Base-by-base conservation (phyloP, 2,797 vertebrate species). In the Erithacus rubecula region DNA sequence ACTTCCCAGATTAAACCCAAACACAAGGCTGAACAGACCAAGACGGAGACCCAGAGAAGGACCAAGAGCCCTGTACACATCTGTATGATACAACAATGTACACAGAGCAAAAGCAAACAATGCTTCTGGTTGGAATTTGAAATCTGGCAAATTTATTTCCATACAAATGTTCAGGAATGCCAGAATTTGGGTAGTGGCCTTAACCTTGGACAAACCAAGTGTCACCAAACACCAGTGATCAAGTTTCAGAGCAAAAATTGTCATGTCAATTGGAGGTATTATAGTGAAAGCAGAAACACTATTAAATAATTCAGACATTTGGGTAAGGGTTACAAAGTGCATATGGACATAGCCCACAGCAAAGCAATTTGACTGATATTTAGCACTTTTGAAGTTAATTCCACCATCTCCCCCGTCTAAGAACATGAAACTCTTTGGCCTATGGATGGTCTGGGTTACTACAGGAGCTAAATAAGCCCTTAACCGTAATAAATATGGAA, bases 401-500 rank as follows among this genome's bases (percentile, higher is more conserved):
- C 39, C 9, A 2, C 49, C 56, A 56, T 74, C 44, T 90, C 26
- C 32, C 20, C 17, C 9, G 27, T 34, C 46, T n/a, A 39, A 71
- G 18, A 58, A 72, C 12, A 15, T 44, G 10, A 36, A 88, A 72
- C n/a, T 63, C 39, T 51, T 56, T 76, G 59, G 26, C 47, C 27
- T 47, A 2, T 37, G 34, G 39, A 86, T 89, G 59, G 52, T 79
- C 80, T 84, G 44, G 59, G 83, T 94, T 93, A 76, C 24, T 59
- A 19, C 63, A 67, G 44, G 41, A 87, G 49, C 32, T 83, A 74
- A 91, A 90, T 46, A 70, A 94, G 78, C 59, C 32, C 23, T 79
- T 84, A 74, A 15, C 39, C 36, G 53, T 52, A 89, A 79, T 46
- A 94, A 90, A 84, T 89, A 49, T 11, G 27, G 59, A 84, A 82